Percentiles rank a stretch among this genome's conserved stretches.
phyloP scores from a whole-genome alignment of 2,888 invertebrate genomes.

The Andrena hattorfiana region DNA sequence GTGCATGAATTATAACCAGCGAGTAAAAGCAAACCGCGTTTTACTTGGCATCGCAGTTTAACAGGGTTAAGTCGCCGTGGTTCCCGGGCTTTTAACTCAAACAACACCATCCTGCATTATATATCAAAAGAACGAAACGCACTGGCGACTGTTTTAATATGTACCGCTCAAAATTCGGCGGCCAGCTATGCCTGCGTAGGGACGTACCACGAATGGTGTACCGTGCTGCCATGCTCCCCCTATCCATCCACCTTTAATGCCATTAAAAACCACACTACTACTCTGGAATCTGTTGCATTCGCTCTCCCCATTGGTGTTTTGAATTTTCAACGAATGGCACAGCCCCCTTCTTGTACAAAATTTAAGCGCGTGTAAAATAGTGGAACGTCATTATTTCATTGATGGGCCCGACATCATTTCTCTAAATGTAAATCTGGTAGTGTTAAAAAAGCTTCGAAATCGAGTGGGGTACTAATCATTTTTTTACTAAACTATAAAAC shows the following conservation, averaged over 20 bases:
- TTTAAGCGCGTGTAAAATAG: neutral
- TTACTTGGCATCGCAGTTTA: slow-evolving; percentile 84
- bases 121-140: slow-evolving; percentile 83
- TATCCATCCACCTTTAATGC: slow-evolving; percentile 57
- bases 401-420: neutral
- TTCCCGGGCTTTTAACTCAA: slow-evolving; percentile 84
- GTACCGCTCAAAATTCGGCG: slow-evolving; percentile 78
- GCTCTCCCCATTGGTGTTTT: slow-evolving; percentile 12
- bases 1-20: slow-evolving; percentile 83
- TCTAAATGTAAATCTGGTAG: too few species aligned
- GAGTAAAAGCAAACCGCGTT: slow-evolving; percentile 84
- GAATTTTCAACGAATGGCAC: neutral
- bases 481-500: too few species aligned
- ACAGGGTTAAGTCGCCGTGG: slow-evolving; percentile 84
- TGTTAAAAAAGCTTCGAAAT: too few species aligned
- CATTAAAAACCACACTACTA: slow-evolving; percentile 66
- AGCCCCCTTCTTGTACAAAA: neutral
- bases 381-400: neutral
- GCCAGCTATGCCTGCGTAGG: slow-evolving; percentile 24
- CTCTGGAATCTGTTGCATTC: slow-evolving; percentile 32
- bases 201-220: slow-evolving; percentile 35
- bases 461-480: too few species aligned
- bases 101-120: slow-evolving; percentile 84
- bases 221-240: slow-evolving; percentile 20
- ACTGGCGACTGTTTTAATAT: slow-evolving; percentile 83